phyloP scores from a whole-genome alignment of 2,113 vertebrate species.

The Heterotis niloticus region DNA sequence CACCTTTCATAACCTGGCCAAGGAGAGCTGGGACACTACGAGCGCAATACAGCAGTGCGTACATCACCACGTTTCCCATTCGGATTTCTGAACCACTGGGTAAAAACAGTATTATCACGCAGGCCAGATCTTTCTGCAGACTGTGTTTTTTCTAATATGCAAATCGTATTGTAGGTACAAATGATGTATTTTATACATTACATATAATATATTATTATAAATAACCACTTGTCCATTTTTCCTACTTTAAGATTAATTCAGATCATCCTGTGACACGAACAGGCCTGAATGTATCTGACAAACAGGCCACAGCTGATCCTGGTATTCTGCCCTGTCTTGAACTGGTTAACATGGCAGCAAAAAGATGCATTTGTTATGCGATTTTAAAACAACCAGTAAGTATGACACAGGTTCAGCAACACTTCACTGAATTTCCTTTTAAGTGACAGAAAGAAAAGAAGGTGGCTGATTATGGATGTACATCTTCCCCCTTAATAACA shows the following conservation, averaged over 20 bases:
- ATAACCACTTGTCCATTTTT: too few relatives aligned
- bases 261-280: not conserved
- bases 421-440: not conserved
- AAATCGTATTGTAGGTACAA: not conserved
- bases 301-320: not conserved
- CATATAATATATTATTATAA: too few relatives aligned
- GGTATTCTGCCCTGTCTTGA: not conserved
- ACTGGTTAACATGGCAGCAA: not conserved
- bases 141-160: slow-evolving; percentile 39
- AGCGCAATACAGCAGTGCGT: slow-evolving; percentile 55
- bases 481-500: slow-evolving; percentile 15
- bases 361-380: not conserved
- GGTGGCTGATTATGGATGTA: slow-evolving; percentile 44
- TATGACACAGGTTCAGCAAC: not conserved
- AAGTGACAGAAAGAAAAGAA: slow-evolving; percentile 19
- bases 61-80: slow-evolving; percentile 67
- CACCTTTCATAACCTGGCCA: slow-evolving; percentile 60
- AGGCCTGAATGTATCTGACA: too few relatives aligned
- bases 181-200: not conserved
- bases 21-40: slow-evolving; percentile 27
- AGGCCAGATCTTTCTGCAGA: slow-evolving; percentile 61
- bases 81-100: slow-evolving; percentile 61
- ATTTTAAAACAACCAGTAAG: not conserved
- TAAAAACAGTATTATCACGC: slow-evolving; percentile 59
- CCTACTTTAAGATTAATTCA: not conserved